Base-by-base conservation (phyloP, 2,113 vertebrate genomes). In the Pitta sordida region DNA sequence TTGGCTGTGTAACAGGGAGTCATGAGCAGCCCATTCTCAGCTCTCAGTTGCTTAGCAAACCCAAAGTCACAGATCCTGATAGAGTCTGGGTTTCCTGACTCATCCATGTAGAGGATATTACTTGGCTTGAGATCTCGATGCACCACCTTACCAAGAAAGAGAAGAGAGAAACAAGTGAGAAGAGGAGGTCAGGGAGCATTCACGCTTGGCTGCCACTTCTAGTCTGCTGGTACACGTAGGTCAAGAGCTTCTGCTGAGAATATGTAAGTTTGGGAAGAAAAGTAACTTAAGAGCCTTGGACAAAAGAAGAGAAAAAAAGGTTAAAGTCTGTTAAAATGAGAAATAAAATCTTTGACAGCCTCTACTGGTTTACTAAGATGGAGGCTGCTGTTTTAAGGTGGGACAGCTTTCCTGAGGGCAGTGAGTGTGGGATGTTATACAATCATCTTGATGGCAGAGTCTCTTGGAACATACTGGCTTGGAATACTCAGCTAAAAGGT, bases 1-100 rank as follows among this genome's bases (percentile, higher is more conserved):
- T 99, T 99, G 22, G 99, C 99, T 0, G 99, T 99, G 96, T 99
- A 99, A 97, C 99, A 99, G 3, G 99, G 99, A 2, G 99, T 99
- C 99, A 99, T 99, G 76, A 99, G 97, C 76, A 99, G 97, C 34
- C 99, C 99, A 0, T 99, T 99, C 96, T 99, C 99, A 0, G 99
- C 99, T 46, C 99, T 96, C 43, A 99, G 98, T 86, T 99, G 99
- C 94, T 99, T 99, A 93, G 99, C 99, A 95, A 99, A 99, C 51
- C 99, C 98, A 8, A 99, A 99, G 95, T 99, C 98, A 69, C 98
- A 99, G 94, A 99, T 99, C 39, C 99, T 98, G 97, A 99, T 99
- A 84, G 98, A 98, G 48, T 99, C 98, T 4, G 99, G 98, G 92
- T 99, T 98, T 41, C 98, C 99, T 9, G 98, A 98, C 91, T 99